Conservation (phyloP, 2,113 vertebrate species). For the Rhombomys opimus region DNA sequence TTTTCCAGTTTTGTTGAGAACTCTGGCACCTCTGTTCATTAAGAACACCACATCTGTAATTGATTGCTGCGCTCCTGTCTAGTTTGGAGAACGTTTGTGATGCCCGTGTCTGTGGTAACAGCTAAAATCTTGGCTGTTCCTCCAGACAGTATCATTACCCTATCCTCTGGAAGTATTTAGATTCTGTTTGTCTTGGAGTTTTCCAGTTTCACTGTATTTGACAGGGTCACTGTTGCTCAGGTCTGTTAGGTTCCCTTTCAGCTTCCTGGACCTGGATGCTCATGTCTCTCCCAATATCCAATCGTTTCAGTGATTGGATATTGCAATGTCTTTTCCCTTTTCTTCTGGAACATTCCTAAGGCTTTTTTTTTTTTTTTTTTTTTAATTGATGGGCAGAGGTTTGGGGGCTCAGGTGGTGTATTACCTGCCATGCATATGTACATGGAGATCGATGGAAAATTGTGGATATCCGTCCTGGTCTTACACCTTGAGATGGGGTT, state of each 20-base stretch:
- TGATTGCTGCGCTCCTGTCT: background rate
- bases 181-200: background rate
- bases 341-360: background rate
- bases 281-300: background rate
- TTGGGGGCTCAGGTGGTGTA: background rate
- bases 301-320: background rate
- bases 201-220: background rate
- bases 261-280: background rate
- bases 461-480: background rate
- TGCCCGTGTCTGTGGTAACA: background rate
- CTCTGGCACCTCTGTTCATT: background rate
- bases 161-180: background rate
- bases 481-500: background rate
- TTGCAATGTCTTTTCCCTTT: background rate
- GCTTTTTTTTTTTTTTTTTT: background rate
- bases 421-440: background rate
- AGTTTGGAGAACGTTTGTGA: background rate
- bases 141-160: background rate
- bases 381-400: background rate
- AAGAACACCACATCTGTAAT: background rate
- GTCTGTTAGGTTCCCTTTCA: background rate
- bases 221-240: background rate
- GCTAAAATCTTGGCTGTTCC: background rate
- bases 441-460: background rate
- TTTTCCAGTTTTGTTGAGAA: background rate